Evolutionary conservation across 2,888 invertebrate genomes (phyloP).

Genomic region (Lasioglossum zephyrum): DNA sequence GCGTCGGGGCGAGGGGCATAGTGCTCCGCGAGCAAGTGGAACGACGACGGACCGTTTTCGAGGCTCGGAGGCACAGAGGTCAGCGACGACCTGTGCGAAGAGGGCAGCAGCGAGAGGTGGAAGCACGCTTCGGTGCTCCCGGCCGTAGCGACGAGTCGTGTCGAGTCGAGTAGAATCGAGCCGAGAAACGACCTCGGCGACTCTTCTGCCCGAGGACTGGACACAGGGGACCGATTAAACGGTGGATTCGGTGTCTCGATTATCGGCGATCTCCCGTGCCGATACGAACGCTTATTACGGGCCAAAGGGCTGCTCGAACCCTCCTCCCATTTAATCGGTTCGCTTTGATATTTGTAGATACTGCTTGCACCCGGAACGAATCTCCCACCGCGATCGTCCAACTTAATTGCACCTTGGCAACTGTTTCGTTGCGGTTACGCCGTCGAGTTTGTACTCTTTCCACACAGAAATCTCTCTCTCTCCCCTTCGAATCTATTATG

Average conservation of each 20-base stretch:
- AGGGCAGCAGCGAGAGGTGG: conserved; percentile 81
- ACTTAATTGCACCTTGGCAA: conserved; percentile 3
- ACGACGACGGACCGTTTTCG: conserved; percentile 63
- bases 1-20: conserved; percentile 7
- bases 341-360: background rate
- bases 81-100: conserved; percentile 68
- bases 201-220: conserved; percentile 4
- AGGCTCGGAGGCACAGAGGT: conserved; percentile 79
- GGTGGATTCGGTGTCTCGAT: background rate
- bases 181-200: conserved; percentile 21
- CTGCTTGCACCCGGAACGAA: conserved; percentile 3
- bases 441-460: background rate
- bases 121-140: conserved; percentile 83
- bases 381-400: background rate
- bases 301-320: background rate
- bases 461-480: background rate
- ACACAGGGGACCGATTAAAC: background rate
- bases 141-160: conserved; percentile 67
- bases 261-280: background rate
- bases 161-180: conserved; percentile 62
- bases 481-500: background rate
- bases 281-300: background rate
- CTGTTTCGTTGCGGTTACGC: background rate
- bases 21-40: conserved; percentile 62
- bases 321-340: background rate